Base-by-base conservation (phyloP, 2,113 vertebrate genomes). In the Antennarius striatus region DNA sequence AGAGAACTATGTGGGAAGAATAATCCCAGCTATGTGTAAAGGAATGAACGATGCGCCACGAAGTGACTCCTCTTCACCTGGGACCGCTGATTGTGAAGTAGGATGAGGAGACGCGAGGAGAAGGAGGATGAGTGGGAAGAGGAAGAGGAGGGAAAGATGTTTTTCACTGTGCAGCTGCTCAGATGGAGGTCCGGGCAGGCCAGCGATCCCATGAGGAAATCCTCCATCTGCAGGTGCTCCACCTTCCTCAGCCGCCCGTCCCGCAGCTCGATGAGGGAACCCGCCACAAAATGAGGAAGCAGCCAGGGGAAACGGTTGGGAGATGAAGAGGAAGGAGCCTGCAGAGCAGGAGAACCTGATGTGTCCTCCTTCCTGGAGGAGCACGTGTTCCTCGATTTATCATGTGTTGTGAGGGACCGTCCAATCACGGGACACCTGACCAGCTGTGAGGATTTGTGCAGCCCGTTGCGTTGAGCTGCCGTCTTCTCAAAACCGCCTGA, bases 181-280 rank as follows among this genome's bases (percentile, higher is more conserved):
- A 93, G 79, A n/a, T 57, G 88, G 47, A 93, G 73, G 70, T 91
- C 90, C 2, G 91, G 92, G 69, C 90, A 89, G 51, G 85, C 86
- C 32, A 81, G 75, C 0, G 92, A 88, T 32, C 91, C 90, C 29
- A 86, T 67, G 75, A 91, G 79, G 66, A 93, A 93, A 72, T 93
- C 93, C 69, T 93, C 91, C 0, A 90, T 92, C 77, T 86, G 85
- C 58, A 93, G 78, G 66, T 93, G 88, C 61, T 93, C 92, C 74
- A 93, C 92, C 51, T 68, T 82, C 61, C 87, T 90, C 63, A 93
- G 83, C 43, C 74, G 83, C 0, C 93, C 93, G 0, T 90, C 86
- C 17, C 77, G 75, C 29, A 93, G 91, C 84, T 93, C 90, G 12
- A 93, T 92, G 59, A 93, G 84, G 15, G 93, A 92, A 36, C 93